Percentiles rank a stretch among this genome's conserved stretches.
phyloP scores from a whole-genome alignment of 2,113 vertebrate species.

The Delphinapterus leucas region DNA sequence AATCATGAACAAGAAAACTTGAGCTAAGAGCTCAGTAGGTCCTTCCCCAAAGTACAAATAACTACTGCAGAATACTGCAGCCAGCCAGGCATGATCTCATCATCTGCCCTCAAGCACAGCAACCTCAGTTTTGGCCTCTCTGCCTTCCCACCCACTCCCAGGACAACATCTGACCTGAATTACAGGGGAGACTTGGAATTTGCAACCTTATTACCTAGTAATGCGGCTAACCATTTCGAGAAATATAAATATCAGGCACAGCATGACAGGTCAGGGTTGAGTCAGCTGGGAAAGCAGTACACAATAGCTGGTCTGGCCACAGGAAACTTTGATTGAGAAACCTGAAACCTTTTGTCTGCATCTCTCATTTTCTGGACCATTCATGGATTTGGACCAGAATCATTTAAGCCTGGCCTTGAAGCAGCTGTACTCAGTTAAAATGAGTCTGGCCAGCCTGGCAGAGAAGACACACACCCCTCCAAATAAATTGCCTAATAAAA shows the following conservation, averaged over 20 bases:
- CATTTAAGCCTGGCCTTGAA: not conserved
- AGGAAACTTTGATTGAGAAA: slow-evolving; percentile 35
- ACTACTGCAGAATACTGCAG: not conserved
- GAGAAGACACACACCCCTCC: not conserved
- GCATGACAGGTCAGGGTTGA: slow-evolving; percentile 48
- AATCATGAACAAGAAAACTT: not conserved
- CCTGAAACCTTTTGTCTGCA: not conserved
- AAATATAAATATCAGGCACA: slow-evolving; percentile 65
- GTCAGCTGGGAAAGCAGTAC: not conserved
- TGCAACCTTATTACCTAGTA: slow-evolving; percentile 50
- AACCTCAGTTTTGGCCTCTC: slow-evolving; percentile 33
- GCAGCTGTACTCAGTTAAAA: not conserved
- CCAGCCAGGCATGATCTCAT: not conserved
- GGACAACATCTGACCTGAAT: slow-evolving; percentile 67
- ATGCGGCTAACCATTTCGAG: slow-evolving; percentile 67
- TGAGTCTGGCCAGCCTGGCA: not conserved
- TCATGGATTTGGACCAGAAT: not conserved
- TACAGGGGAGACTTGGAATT: slow-evolving; percentile 57
- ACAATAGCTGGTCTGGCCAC: not conserved
- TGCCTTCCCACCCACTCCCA: slow-evolving; percentile 48
- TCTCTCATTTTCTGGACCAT: not conserved
- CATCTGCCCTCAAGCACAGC: not conserved
- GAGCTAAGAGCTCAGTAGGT: not conserved
- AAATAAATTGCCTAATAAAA: not conserved
- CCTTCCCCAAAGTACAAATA: not conserved